These are phyloP conservation scores for Heliconius ethilla DNA, from an alignment of 2,888 invertebrate genomes.

Conservation along the genomic window DNA sequence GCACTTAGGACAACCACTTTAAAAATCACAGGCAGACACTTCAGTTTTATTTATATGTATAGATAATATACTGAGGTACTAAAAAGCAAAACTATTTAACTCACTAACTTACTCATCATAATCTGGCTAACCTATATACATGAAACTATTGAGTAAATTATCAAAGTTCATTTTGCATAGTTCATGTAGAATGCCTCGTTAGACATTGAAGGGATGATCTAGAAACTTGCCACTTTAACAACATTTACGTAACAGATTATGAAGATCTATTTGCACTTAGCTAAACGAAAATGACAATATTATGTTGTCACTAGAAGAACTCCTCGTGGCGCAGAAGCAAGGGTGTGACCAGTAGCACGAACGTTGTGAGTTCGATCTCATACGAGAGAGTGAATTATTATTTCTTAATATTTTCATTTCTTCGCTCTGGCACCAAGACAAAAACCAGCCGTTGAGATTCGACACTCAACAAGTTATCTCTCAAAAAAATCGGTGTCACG, in stretches of 20 bases:
- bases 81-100: neutral
- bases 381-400: neutral
- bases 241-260: neutral
- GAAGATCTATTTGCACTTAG: neutral
- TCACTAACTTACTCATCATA: too few relatives aligned
- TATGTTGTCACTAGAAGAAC: too few relatives aligned
- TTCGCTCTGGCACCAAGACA: neutral
- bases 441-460: neutral
- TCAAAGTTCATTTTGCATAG: constrained; percentile 15
- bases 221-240: constrained; percentile 19
- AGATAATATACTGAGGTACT: neutral
- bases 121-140: constrained; percentile 1
- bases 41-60: neutral
- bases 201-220: neutral
- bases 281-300: neutral
- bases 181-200: constrained; percentile 18
- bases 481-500: too few relatives aligned
- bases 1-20: too few relatives aligned
- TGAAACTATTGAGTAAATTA: constrained; percentile 17
- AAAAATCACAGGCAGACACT: neutral
- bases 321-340: too few relatives aligned
- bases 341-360: neutral
- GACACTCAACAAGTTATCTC: too few relatives aligned
- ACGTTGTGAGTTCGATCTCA: neutral
- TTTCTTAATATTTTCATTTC: neutral